These are phyloP conservation scores for Istiophorus platypterus DNA, from an alignment of 2,113 vertebrate genomes.

Conservation along the genomic window DNA sequence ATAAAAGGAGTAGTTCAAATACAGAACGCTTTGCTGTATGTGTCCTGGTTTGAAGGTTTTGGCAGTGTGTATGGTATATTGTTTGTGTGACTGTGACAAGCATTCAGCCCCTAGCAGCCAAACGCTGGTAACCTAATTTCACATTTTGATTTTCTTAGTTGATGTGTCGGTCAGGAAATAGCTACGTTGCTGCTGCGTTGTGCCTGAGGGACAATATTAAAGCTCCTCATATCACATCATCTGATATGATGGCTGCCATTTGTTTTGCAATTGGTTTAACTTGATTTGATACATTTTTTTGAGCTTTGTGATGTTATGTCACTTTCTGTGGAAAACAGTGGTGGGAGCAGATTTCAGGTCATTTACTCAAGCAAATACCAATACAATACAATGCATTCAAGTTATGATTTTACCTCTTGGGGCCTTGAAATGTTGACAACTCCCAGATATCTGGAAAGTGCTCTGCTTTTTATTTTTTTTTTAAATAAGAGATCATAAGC, in stretches of 20 bases:
- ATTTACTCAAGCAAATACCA: background rate
- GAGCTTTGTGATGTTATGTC: slow-evolving; percentile 4
- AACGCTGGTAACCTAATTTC: slow-evolving; percentile 65
- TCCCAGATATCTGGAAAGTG: background rate
- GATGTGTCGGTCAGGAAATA: slow-evolving; percentile 50
- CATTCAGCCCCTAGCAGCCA: slow-evolving; percentile 36
- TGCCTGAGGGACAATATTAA: slow-evolving; percentile 34
- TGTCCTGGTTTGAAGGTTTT: slow-evolving; percentile 60
- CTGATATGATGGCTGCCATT: slow-evolving; percentile 29
- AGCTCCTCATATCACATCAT: slow-evolving; percentile 35
- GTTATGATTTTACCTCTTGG: background rate
- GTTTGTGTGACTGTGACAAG: slow-evolving; percentile 34
- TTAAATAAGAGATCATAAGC: background rate
- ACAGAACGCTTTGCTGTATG: slow-evolving; percentile 33
- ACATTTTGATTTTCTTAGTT: slow-evolving; percentile 55
- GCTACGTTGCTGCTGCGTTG: slow-evolving; percentile 28
- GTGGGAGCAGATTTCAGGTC: background rate
- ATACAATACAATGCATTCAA: background rate
- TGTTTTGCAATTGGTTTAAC: slow-evolving; percentile 12
- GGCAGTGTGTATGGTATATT: slow-evolving; percentile 17
- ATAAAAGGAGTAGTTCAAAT: slow-evolving; percentile 39
- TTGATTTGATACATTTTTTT: slow-evolving; percentile 7
- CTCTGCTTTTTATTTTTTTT: background rate
- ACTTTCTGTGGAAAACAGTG: background rate
- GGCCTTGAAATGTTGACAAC: background rate